Evolutionary conservation across 2,113 vertebrate genomes (phyloP).

Genomic region (Zonotrichia leucophrys): DNA sequence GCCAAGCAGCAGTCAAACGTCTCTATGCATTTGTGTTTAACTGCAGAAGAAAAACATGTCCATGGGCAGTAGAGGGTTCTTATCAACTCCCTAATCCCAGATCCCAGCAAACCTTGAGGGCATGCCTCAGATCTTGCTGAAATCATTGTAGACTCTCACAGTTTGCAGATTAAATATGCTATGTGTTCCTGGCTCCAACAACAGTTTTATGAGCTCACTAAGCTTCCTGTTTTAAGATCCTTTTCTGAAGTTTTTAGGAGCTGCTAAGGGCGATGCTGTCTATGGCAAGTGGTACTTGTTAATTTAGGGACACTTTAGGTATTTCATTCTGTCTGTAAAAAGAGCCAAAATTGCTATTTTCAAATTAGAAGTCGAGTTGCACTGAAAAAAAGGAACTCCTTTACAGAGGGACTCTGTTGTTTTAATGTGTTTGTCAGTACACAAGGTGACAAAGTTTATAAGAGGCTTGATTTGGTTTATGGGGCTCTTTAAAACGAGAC

Average conservation of each 20-base stretch:
- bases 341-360: slow-evolving; percentile 62
- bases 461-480: slow-evolving; percentile 61
- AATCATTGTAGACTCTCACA: slow-evolving; percentile 89
- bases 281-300: slow-evolving; percentile 74
- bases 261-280: slow-evolving; percentile 85
- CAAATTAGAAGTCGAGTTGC: slow-evolving; percentile 32
- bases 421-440: slow-evolving; percentile 41
- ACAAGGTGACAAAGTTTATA: slow-evolving; percentile 53
- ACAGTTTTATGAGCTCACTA: slow-evolving; percentile 86
- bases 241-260: slow-evolving; percentile 88
- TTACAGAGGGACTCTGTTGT: slow-evolving; percentile 41
- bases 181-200: slow-evolving; percentile 91
- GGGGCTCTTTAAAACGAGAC: slow-evolving; percentile 31
- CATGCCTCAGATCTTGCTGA: slow-evolving; percentile 98
- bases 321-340: slow-evolving; percentile 69
- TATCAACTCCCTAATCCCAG: slow-evolving; percentile 96
- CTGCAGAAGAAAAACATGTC: slow-evolving; percentile 92
- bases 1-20: slow-evolving; percentile 91
- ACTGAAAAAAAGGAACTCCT: not conserved
- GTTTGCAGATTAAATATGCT: slow-evolving; percentile 98
- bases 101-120: slow-evolving; percentile 99
- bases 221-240: slow-evolving; percentile 91
- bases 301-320: slow-evolving; percentile 75
- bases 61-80: slow-evolving; percentile 86
- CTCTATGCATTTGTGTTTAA: slow-evolving; percentile 93